Base-by-base conservation (phyloP, 2,113 vertebrate species). In the Sitta europaea region DNA sequence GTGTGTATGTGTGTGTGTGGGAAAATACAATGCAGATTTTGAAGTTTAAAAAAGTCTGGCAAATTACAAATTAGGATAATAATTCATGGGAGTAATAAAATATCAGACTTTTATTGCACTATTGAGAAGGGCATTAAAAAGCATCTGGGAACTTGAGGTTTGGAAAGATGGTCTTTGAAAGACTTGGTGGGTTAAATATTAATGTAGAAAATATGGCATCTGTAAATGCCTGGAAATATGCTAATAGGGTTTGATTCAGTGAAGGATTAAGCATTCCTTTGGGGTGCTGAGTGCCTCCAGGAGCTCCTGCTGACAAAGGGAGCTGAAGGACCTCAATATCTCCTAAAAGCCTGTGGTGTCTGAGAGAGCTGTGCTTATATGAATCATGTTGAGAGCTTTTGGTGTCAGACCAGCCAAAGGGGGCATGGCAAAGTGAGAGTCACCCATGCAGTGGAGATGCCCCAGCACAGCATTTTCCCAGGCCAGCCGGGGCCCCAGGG, bases 61-160 rank as follows among this genome's bases (percentile, higher is more conserved):
- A 97, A 97, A 98, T 97, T 97, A 97, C 96, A 97, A 97, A 96
- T 98, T 98, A 97, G 95, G 96, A 97, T 97, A 98, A 97, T 98
- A 98, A 98, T 98, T 98, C 97, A 98, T 97, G 93, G 93, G 97
- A 96, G 98, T 97, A 98, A 98, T 98, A 98, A 98, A 98, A 98
- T 92, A 97, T 94, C 95, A 97, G 97, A 96, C 97, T 98, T 98
- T 98, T 98, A 98, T 98, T 96, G 93, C 97, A 90, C 97, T 97
- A 86, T 97, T 96, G 98, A 98, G 98, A 94, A 98, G 97, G 96
- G 96, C 92, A 97, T 98, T 98, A 98, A 98, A 98, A 98, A 97
- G 96, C 97, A 98, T 98, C 97, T 98, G 98, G 96, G 94, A 95
- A 91, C 88, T 94, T 96, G 96, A 97, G 95, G 82, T 95, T 98